Evolutionary conservation across 1,140 invertebrate species (phyloP).

Genomic region (Sweltsa coloradensis): DNA sequence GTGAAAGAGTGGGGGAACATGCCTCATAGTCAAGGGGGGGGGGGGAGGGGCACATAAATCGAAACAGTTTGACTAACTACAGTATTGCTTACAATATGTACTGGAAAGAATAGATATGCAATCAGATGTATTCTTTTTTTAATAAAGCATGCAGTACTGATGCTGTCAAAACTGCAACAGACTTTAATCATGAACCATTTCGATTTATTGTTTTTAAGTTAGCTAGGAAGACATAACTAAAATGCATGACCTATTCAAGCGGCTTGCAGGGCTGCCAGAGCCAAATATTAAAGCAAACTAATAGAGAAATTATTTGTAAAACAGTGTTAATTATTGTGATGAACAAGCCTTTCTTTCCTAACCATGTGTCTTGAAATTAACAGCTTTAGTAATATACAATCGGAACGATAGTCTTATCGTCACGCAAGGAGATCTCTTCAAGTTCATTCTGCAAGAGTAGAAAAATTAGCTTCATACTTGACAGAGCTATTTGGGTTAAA

Average conservation of each 20-base stretch:
- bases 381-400: background rate
- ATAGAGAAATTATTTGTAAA: no score
- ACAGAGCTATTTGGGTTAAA: background rate
- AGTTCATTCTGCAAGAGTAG: background rate
- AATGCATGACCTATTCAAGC: slow-evolving; percentile 12
- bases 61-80: background rate
- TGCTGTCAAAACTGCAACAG: background rate
- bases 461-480: background rate
- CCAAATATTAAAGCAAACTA: no score
- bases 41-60: no score
- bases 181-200: background rate
- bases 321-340: no score
- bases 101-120: background rate
- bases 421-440: background rate
- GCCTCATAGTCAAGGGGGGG: slow-evolving; percentile 15
- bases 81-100: background rate
- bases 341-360: no score
- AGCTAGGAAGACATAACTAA: slow-evolving; percentile 7
- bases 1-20: slow-evolving; percentile 12
- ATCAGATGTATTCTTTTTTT: background rate
- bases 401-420: background rate
- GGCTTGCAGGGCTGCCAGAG: slow-evolving; percentile 14
- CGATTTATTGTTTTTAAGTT: background rate
- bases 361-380: no score
- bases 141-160: background rate